Conservation (phyloP, 2,888 invertebrate genomes). For the Pterostichus niger region DNA sequence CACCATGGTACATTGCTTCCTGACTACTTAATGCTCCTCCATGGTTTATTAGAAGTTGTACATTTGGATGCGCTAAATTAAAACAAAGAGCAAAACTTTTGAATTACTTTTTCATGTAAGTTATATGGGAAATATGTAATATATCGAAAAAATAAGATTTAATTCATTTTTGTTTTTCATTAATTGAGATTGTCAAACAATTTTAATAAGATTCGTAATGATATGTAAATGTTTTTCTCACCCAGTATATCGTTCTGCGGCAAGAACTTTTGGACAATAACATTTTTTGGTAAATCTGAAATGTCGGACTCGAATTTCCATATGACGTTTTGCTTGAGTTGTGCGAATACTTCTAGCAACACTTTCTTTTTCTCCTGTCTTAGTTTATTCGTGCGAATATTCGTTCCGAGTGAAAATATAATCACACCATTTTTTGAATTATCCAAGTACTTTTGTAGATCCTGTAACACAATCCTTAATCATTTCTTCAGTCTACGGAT, state of each 20-base stretch:
- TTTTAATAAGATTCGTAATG: too few relatives aligned
- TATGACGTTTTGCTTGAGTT: conserved; percentile 73
- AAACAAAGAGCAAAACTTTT: too few relatives aligned
- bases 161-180: too few relatives aligned
- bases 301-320: conserved; percentile 74
- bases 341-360: conserved; percentile 72
- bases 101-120: too few relatives aligned
- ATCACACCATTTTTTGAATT: conserved; percentile 73
- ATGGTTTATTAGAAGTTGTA: conserved; percentile 70
- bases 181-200: too few relatives aligned
- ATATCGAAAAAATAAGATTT: too few relatives aligned
- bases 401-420: conserved; percentile 74
- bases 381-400: conserved; percentile 71
- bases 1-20: conserved; percentile 70
- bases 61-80: conserved; percentile 69
- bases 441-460: conserved; percentile 71
- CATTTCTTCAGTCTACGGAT: background rate
- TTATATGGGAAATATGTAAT: too few relatives aligned
- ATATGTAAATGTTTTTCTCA: conserved; percentile 56
- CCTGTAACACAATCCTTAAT: conserved; percentile 66
- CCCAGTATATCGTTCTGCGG: conserved; percentile 76
- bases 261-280: conserved; percentile 74
- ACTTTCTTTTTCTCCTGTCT: conserved; percentile 69
- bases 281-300: conserved; percentile 73
- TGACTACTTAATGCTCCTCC: conserved; percentile 72